phyloP scores from a whole-genome alignment of 2,113 vertebrate genomes.

The Pterocles burchelli region DNA sequence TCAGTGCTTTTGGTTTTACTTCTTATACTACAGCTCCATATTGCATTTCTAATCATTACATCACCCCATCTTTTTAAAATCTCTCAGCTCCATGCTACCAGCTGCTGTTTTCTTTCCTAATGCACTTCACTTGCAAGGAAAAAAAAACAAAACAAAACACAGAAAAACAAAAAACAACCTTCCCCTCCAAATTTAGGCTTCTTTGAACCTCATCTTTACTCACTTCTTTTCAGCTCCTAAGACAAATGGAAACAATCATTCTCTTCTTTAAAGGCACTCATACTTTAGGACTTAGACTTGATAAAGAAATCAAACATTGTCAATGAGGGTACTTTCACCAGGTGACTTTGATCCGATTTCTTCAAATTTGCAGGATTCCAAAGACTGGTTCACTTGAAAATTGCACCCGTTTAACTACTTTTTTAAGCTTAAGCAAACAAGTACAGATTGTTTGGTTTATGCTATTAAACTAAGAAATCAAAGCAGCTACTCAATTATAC shows the following conservation, averaged over 20 bases:
- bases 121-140: conserved; percentile 56
- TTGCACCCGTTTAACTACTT: neutral
- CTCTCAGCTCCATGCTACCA: conserved; percentile 65
- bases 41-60: conserved; percentile 71
- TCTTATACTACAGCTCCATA: conserved; percentile 35
- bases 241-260: conserved; percentile 16
- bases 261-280: neutral
- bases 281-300: neutral
- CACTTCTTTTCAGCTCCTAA: conserved; percentile 42
- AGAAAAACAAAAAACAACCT: too few relatives aligned
- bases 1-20: conserved; percentile 17
- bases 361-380: neutral
- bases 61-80: conserved; percentile 58
- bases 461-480: neutral
- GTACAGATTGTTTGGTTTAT: neutral
- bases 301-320: neutral
- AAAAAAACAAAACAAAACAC: neutral
- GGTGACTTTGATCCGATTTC: neutral
- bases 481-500: neutral
- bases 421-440: neutral
- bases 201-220: conserved; percentile 39
- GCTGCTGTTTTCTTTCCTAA: conserved; percentile 75
- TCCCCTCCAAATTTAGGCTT: neutral
- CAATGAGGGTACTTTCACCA: neutral
- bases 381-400: neutral